A percentile compares a stretch with the other conserved stretches of the same genome.
Evolutionary conservation across 2,113 vertebrate genomes (phyloP).

Genomic region (Gopherus evgoodei): DNA sequence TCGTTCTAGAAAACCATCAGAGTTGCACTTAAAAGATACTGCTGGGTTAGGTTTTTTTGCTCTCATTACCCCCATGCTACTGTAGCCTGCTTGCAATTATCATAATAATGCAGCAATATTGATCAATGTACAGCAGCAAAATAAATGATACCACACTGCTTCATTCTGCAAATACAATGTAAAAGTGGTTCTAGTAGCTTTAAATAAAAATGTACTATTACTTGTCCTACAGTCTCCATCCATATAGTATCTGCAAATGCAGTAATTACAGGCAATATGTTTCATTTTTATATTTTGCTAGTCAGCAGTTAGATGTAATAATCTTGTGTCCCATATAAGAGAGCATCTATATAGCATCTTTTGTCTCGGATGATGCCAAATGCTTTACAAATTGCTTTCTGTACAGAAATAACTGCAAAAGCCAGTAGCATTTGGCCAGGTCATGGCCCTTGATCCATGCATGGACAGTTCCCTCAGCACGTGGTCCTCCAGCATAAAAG

Average conservation of each 20-base stretch:
- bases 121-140: background rate
- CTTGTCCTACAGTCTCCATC: background rate
- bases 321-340: background rate
- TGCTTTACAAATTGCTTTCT: background rate
- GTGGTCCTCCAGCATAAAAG: background rate
- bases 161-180: background rate
- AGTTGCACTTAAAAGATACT: background rate
- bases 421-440: background rate
- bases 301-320: background rate
- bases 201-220: background rate
- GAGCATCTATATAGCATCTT: background rate
- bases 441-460: background rate
- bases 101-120: background rate
- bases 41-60: background rate
- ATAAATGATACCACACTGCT: background rate
- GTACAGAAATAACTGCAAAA: background rate
- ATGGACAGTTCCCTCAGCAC: fast-evolving
- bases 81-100: background rate
- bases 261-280: background rate
- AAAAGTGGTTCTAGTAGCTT: background rate
- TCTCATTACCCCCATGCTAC: background rate
- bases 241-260: background rate
- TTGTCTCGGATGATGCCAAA: background rate
- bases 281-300: background rate
- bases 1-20: background rate